Conservation (phyloP, 2,113 vertebrate genomes). For the Strigops habroptila region DNA sequence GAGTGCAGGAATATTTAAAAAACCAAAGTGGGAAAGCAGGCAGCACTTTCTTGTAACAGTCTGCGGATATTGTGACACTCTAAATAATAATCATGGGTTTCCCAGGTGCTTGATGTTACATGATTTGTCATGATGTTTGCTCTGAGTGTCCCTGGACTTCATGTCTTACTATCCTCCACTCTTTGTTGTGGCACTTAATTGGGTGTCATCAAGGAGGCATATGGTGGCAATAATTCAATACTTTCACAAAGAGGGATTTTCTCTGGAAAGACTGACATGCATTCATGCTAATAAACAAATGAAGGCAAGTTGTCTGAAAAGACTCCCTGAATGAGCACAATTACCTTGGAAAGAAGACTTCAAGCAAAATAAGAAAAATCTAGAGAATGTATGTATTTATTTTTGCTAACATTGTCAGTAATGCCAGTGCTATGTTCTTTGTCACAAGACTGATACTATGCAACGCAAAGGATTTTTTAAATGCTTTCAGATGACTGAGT, state of each 20-base stretch:
- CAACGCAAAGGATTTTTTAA: not conserved
- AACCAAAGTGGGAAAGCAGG: constrained; percentile 36
- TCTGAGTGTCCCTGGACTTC: constrained; percentile 4
- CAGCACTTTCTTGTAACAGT: constrained; percentile 3
- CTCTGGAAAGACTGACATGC: not conserved
- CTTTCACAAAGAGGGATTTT: not conserved
- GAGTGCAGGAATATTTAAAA: constrained; percentile 45
- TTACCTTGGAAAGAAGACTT: not conserved
- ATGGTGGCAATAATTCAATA: not conserved
- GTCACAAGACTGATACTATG: not conserved
- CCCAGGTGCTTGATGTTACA: constrained; percentile 19
- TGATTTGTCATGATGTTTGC: constrained; percentile 21
- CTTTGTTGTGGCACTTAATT: not conserved
- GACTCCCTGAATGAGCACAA: not conserved
- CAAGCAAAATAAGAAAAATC: not conserved
- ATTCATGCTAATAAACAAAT: not conserved
- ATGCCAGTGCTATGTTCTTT: not conserved
- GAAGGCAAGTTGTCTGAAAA: not conserved
- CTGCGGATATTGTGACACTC: constrained; percentile 38
- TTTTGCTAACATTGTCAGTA: not conserved
- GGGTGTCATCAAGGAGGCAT: not conserved
- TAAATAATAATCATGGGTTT: constrained; percentile 17
- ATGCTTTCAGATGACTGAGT: not conserved
- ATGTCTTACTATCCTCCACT: not conserved
- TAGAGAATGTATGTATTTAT: not conserved